Percentiles rank a stretch among this genome's conserved stretches.
Evolutionary conservation across 2,888 invertebrate genomes (phyloP).

Genomic region (Drosophila subquinaria): DNA sequence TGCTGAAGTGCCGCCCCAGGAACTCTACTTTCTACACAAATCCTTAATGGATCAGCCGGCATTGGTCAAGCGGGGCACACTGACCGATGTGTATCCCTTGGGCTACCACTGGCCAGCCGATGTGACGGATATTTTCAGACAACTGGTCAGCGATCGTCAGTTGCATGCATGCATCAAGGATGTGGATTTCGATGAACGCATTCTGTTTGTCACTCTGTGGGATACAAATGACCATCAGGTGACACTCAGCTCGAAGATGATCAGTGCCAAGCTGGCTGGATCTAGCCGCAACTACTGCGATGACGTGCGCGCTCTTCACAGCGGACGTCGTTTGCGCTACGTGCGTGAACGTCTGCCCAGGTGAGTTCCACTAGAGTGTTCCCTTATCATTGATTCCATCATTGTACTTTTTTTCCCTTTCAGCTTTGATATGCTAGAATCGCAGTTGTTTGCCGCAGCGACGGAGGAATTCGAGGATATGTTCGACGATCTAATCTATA

Average conservation of each 20-base stretch:
- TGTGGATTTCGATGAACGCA: conserved; percentile 1
- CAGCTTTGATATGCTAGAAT: conserved; percentile 10
- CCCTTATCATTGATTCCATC: background rate
- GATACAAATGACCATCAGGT: background rate
- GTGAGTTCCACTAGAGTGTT: background rate
- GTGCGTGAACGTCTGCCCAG: background rate
- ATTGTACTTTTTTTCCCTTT: background rate
- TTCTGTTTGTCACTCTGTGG: conserved; percentile 4
- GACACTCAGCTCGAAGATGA: background rate
- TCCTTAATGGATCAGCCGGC: background rate
- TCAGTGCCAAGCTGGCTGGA: background rate
- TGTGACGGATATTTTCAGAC: background rate
- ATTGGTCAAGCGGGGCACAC: background rate
- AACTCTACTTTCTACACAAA: background rate
- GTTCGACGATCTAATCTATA: conserved; percentile 1
- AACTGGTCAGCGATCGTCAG: background rate
- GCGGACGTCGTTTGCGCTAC: background rate
- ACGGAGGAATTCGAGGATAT: background rate
- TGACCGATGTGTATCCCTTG: conserved; percentile 5
- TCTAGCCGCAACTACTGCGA: background rate
- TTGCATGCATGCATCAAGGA: conserved; percentile 4
- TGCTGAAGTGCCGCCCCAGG: background rate
- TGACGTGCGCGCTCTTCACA: background rate
- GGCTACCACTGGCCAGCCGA: background rate
- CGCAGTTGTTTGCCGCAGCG: background rate